A percentile compares a stretch with the other conserved stretches of the same genome.
These are phyloP conservation scores for Pterocles burchelli DNA, from an alignment of 2,113 vertebrate genomes.

Conservation along the genomic window DNA sequence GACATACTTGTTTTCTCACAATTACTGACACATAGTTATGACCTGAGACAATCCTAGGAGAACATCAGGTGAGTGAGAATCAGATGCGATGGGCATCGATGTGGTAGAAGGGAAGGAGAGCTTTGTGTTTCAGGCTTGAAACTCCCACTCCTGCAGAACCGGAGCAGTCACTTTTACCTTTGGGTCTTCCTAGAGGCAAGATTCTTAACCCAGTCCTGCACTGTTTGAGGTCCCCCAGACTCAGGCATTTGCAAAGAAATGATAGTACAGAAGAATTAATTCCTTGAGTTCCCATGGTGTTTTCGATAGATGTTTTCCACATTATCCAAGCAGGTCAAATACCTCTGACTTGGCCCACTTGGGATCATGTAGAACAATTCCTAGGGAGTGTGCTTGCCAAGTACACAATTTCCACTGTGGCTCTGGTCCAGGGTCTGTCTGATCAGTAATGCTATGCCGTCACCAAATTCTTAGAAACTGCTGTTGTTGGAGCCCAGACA, in stretches of 20 bases:
- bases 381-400: neutral
- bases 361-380: neutral
- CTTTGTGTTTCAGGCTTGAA: neutral
- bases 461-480: conserved; percentile 9
- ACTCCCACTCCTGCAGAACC: too few species aligned
- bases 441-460: neutral
- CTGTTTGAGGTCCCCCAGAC: neutral
- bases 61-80: neutral
- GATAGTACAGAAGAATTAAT: neutral
- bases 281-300: neutral
- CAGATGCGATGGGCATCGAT: neutral
- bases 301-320: neutral
- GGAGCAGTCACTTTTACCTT: neutral
- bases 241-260: neutral
- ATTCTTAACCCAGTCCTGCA: neutral
- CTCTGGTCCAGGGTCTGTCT: neutral
- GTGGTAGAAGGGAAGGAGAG: neutral
- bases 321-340: conserved; percentile 15
- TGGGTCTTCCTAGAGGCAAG: neutral
- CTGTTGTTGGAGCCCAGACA: neutral
- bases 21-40: neutral
- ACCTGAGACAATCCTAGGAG: neutral
- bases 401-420: neutral
- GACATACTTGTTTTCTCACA: neutral
- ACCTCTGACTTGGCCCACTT: neutral